These are phyloP conservation scores for Xyrichtys novacula DNA, from an alignment of 2,797 vertebrate species.

Conservation along the genomic window DNA sequence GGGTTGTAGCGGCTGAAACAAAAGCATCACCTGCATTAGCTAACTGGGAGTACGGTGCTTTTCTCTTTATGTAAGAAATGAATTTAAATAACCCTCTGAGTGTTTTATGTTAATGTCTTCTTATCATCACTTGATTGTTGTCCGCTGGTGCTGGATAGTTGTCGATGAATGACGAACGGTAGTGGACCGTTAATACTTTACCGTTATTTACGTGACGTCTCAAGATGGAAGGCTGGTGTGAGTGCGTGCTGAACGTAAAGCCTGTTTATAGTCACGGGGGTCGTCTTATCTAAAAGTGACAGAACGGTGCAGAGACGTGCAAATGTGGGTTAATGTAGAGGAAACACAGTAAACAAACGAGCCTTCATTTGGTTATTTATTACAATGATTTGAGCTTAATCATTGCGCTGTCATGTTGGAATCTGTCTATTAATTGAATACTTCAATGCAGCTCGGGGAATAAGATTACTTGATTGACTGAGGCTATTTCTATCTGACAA, in stretches of 20 bases:
- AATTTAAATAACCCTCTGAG: not conserved
- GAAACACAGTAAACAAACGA: not conserved
- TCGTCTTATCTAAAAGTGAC: too few relatives aligned
- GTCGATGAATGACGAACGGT: not conserved
- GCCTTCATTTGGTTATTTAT: too few relatives aligned
- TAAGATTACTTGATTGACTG: too few relatives aligned
- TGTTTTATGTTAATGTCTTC: not conserved
- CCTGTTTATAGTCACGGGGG: not conserved
- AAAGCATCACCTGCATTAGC: not conserved
- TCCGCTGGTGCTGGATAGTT: not conserved
- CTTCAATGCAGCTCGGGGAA: too few relatives aligned
- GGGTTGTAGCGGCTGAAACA: not conserved
- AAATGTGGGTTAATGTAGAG: too few relatives aligned
- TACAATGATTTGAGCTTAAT: too few relatives aligned
- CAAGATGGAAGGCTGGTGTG: slow-evolving; percentile 1
- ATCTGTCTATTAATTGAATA: too few relatives aligned
- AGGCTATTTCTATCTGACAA: too few relatives aligned
- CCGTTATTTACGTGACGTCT: not conserved
- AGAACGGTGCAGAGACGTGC: not conserved
- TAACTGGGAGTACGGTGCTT: not conserved
- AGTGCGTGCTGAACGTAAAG: not conserved
- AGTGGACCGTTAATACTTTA: too few relatives aligned
- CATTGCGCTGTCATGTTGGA: too few relatives aligned
- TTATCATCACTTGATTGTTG: slow-evolving; percentile 4
- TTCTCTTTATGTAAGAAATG: not conserved